Conservation (phyloP, 1,140 invertebrate genomes). For the Monomorium pharaonis region DNA sequence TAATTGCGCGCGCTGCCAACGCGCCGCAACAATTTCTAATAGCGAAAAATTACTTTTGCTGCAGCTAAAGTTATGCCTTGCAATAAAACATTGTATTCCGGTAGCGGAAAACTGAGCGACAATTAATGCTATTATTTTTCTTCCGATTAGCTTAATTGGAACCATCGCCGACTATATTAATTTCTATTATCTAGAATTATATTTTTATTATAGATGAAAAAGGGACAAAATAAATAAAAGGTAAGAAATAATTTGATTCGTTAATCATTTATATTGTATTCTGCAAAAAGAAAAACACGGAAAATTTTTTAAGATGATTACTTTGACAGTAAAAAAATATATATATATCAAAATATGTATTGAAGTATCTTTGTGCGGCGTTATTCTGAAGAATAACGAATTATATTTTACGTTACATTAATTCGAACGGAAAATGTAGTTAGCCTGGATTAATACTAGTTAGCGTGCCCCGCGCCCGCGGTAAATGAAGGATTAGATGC, state of each 20-base stretch:
- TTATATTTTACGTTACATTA: neutral
- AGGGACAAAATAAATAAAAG: neutral
- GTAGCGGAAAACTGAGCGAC: neutral
- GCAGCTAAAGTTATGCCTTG: neutral
- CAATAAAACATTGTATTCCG: neutral
- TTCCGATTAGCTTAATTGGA: neutral
- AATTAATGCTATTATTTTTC: neutral
- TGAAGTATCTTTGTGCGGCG: neutral
- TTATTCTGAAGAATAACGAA: neutral
- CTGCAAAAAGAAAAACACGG: neutral
- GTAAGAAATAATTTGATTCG: neutral
- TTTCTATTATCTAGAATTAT: neutral
- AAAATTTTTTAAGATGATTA: neutral
- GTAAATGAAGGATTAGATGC: conserved; percentile 3
- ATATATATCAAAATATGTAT: neutral
- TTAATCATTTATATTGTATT: neutral
- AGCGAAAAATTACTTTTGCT: neutral
- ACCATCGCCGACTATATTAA: neutral
- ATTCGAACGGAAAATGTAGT: neutral
- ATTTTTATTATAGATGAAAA: no score
- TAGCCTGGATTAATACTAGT: conserved; percentile 1
- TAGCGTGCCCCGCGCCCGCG: neutral
- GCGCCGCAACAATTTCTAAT: neutral
- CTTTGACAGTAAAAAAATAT: no score
- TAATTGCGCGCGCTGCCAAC: neutral